Conservation (phyloP, 2,888 invertebrate species). For the Dynastes hyllus region DNA sequence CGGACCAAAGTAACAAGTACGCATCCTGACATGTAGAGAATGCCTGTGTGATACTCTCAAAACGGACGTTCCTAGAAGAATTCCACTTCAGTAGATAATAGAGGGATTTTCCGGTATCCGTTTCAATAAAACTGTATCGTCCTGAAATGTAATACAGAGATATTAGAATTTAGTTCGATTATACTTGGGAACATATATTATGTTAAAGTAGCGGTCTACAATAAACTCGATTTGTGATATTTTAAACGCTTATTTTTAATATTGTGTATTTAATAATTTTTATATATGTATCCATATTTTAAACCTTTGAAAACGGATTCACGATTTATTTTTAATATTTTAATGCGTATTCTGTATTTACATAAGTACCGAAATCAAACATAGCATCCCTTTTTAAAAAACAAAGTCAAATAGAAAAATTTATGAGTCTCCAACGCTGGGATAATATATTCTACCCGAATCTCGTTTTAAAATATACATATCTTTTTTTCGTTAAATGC, state of each 20-base stretch:
- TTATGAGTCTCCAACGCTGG: neutral
- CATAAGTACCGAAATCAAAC: neutral
- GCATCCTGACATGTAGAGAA: slow-evolving; percentile 1
- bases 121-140: neutral
- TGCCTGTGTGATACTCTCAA: neutral
- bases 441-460: neutral
- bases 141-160: neutral
- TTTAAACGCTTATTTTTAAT: neutral
- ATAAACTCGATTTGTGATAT: neutral
- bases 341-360: neutral
- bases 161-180: neutral
- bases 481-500: neutral
- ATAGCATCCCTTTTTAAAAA: neutral
- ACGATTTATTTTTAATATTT: neutral
- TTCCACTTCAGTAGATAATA: neutral
- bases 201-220: neutral
- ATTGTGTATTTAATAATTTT: neutral
- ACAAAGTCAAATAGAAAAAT: neutral
- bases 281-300: neutral
- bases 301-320: slow-evolving; percentile 1
- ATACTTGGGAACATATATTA: neutral
- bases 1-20: neutral
- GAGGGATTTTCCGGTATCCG: neutral
- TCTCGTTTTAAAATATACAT: neutral
- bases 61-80: neutral